These are phyloP conservation scores for Pseudonaja textilis DNA, from an alignment of 2,113 vertebrate species.

Conservation along the genomic window DNA sequence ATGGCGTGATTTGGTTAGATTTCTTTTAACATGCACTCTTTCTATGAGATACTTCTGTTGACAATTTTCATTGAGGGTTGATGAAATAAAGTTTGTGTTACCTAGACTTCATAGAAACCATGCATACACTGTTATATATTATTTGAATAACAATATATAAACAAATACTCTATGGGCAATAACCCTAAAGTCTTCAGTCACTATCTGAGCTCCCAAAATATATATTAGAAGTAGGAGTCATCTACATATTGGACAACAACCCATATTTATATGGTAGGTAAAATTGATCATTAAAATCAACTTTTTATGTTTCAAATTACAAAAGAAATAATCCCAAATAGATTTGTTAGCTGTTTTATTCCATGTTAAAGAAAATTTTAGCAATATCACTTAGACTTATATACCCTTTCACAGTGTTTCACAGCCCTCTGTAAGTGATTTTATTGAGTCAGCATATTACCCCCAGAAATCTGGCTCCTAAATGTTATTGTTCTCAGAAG, in stretches of 20 bases:
- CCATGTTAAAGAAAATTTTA: not conserved
- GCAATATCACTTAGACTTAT: too few relatives aligned
- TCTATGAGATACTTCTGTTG: not conserved
- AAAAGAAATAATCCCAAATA: not conserved
- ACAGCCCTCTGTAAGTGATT: too few relatives aligned
- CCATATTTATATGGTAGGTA: not conserved
- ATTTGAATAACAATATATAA: not conserved
- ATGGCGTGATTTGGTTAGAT: not conserved
- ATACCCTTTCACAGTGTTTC: too few relatives aligned
- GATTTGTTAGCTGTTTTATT: not conserved
- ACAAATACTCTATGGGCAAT: not conserved
- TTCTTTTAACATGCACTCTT: not conserved
- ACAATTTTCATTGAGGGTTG: not conserved
- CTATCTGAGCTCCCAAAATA: not conserved
- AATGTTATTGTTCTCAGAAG: too few relatives aligned
- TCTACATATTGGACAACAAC: not conserved
- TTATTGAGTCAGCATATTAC: too few relatives aligned
- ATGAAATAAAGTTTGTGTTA: not conserved
- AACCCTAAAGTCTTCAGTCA: not conserved
- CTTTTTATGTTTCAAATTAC: not conserved
- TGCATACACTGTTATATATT: not conserved
- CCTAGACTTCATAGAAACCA: not conserved
- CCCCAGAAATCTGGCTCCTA: too few relatives aligned
- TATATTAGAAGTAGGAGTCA: not conserved
- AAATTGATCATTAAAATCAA: not conserved